Conservation (phyloP, 2,797 vertebrate species). For the Agapornis canus region DNA sequence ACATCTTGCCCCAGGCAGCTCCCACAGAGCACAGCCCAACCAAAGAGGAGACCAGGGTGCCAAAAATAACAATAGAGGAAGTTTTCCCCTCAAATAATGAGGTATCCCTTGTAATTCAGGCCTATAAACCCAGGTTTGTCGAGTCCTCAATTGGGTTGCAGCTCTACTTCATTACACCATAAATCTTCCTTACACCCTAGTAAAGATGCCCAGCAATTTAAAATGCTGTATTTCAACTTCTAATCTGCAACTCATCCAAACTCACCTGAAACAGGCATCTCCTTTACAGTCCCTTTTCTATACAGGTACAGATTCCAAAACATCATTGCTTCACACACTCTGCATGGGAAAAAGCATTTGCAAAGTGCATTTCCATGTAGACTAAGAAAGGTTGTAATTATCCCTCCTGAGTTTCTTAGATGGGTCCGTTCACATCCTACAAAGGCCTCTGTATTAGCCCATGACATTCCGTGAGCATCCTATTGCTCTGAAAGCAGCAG, state of each 20-base stretch:
- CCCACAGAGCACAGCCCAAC: constrained; percentile 31
- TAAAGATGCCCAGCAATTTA: constrained; percentile 74
- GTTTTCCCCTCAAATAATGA: constrained; percentile 44
- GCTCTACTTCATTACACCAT: constrained; percentile 74
- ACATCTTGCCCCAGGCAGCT: constrained; percentile 35
- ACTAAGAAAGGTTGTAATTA: constrained; percentile 11
- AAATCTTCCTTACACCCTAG: constrained; percentile 66
- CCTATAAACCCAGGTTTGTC: constrained; percentile 65
- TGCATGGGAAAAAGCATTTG: not conserved
- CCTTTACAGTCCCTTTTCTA: constrained; percentile 26
- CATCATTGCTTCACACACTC: constrained; percentile 26
- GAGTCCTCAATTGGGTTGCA: constrained; percentile 70
- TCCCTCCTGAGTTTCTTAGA: not conserved
- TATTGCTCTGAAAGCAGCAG: not conserved
- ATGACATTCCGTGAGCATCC: not conserved
- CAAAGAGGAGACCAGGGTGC: not conserved
- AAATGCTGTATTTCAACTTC: constrained; percentile 44
- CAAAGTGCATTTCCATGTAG: not conserved
- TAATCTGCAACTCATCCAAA: constrained; percentile 54
- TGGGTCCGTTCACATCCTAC: constrained; percentile 12
- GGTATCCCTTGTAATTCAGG: constrained; percentile 63
- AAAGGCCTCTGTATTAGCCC: not conserved
- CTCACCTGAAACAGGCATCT: constrained; percentile 43
- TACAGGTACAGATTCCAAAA: constrained; percentile 32
- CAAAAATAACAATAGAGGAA: constrained; percentile 42